These are phyloP conservation scores for Drosophila atroscutellata DNA, from an alignment of 2,888 invertebrate species.

Conservation along the genomic window DNA sequence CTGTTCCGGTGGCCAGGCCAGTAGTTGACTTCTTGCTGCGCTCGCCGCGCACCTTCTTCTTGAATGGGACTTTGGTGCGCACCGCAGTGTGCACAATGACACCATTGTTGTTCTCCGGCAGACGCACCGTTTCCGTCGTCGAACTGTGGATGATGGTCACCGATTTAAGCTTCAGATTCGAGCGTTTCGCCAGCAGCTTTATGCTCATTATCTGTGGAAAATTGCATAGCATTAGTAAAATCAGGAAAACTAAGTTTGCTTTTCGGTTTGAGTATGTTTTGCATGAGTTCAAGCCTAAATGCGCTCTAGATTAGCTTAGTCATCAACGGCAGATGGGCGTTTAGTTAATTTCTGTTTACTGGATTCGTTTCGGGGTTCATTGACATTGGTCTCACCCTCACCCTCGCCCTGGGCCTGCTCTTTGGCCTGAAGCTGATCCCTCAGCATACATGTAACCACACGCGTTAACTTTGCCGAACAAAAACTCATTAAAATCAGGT, in stretches of 20 bases:
- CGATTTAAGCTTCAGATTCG: slow-evolving; percentile 92
- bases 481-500: slow-evolving; percentile 26
- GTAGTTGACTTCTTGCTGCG: slow-evolving; percentile 68
- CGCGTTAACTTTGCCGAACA: slow-evolving; percentile 72
- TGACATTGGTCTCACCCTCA: slow-evolving; percentile 55
- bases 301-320: slow-evolving; percentile 39
- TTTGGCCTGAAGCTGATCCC: slow-evolving; percentile 79
- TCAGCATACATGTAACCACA: slow-evolving; percentile 73
- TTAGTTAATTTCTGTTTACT: slow-evolving; percentile 30
- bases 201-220: slow-evolving; percentile 90
- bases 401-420: slow-evolving; percentile 56
- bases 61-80: slow-evolving; percentile 93
- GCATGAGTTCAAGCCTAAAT: slow-evolving; percentile 35
- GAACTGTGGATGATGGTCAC: slow-evolving; percentile 96
- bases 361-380: slow-evolving; percentile 37
- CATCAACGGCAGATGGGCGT: slow-evolving; percentile 31
- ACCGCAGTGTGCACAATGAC: slow-evolving; percentile 94
- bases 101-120: slow-evolving; percentile 91
- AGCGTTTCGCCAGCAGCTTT: slow-evolving; percentile 91
- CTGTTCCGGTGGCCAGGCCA: slow-evolving; percentile 26
- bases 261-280: slow-evolving; percentile 2
- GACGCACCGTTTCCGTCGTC: slow-evolving; percentile 93
- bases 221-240: neutral
- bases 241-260: neutral
- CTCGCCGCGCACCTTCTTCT: slow-evolving; percentile 90